Percentiles rank a stretch among this genome's conserved stretches.
These are phyloP conservation scores for Tympanuchus pallidicinctus DNA, from an alignment of 2,113 vertebrate genomes.

Conservation along the genomic window DNA sequence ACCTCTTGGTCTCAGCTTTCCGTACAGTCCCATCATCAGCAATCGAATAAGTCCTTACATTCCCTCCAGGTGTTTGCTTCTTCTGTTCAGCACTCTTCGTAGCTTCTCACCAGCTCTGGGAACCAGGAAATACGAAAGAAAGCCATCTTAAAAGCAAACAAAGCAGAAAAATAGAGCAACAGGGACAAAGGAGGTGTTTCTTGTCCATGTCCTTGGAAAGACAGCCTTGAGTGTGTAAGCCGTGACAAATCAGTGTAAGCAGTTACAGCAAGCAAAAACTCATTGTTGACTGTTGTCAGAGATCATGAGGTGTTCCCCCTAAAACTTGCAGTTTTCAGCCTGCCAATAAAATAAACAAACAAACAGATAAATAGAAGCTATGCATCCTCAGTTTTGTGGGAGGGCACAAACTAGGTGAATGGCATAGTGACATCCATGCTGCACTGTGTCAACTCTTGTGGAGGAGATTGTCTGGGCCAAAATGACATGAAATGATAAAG, in stretches of 20 bases:
- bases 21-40: neutral
- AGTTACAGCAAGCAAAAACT: neutral
- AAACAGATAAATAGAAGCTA: neutral
- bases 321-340: neutral
- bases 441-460: neutral
- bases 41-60: neutral
- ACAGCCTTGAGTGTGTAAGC: neutral
- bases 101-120: neutral
- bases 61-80: neutral
- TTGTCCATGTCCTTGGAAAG: neutral
- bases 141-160: neutral
- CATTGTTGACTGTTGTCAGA: neutral
- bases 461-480: neutral
- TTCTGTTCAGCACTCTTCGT: neutral
- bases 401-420: neutral
- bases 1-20: neutral
- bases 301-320: neutral
- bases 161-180: neutral
- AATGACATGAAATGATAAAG: neutral
- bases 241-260: neutral
- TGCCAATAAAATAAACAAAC: neutral
- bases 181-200: neutral
- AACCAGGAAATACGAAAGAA: neutral
- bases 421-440: rapidly evolving
- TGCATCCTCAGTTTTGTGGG: neutral